Base-by-base conservation (phyloP, 92 coral and sea anemone genomes). In the Actinostola sp. region DNA sequence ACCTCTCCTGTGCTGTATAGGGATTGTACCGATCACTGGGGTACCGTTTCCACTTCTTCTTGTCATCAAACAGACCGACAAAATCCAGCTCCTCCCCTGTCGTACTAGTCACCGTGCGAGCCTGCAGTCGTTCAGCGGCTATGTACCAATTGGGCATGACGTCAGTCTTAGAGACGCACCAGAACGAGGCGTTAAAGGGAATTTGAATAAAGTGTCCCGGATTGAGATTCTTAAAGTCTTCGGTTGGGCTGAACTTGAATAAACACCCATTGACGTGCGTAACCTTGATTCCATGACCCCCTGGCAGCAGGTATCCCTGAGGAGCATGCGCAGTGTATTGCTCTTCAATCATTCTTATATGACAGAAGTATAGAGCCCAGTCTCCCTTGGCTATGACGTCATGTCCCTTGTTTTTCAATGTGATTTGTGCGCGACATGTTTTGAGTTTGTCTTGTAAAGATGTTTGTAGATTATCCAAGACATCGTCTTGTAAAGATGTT, bases 91-190 rank as follows among this genome's bases (percentile, higher is more conserved):
- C 70, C 55, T 92, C 97, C 28, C 92, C 93, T 58, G 84, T 57
- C 11, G 97, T 92, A 46, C 84, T 89, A 0, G 53, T 68, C 31
- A 92, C 70, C 13, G 89, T 82, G 12, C 80, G 84, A 27, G 97
- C 92, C 77, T 82, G 68, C 82, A 92, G 81, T 11, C 92, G 89
- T 2, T 30, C 75, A 20, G 88, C 89, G 67, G 89, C 75, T 30
- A 92, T 76, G 57, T 89, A 92, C 94, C 88, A 85, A 77, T 89
- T 92, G 2, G 94, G 94, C 97, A 92, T 92, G 72, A 89, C 92
- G 85, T 92, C 97, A 46, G 97, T 92, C 66, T 78, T 88, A 20
- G 97, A 74, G 4, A 84, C 89, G 45, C 85, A 77, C 73, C 71
- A 83, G 61, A 71, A 35, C 17, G 87, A 77, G 55, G 93, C 73